These are phyloP conservation scores for Oscheius onirici DNA, from an alignment of 2,888 invertebrate genomes.

Conservation along the genomic window DNA sequence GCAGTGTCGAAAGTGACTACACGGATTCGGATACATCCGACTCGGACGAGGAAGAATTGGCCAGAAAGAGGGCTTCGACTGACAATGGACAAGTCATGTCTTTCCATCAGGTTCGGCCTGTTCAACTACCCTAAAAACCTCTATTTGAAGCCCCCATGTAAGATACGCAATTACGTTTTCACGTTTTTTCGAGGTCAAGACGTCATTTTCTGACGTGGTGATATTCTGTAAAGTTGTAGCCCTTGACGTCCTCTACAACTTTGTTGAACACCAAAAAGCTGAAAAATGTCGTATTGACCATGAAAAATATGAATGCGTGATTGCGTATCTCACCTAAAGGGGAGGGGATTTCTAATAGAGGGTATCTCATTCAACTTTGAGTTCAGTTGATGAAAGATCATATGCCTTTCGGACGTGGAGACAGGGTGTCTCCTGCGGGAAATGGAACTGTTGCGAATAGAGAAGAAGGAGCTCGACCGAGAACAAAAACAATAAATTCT, in stretches of 20 bases:
- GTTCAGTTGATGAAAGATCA: conserved; percentile 25
- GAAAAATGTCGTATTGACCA: too few species aligned
- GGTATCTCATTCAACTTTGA: neutral
- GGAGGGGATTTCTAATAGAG: too few species aligned
- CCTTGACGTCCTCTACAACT: too few species aligned
- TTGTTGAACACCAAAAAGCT: too few species aligned
- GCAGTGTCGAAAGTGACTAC: conserved; percentile 3
- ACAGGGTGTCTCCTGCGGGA: conserved; percentile 1
- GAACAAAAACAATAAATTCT: conserved; percentile 3
- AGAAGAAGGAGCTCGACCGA: conserved; percentile 7
- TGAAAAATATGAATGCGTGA: too few species aligned
- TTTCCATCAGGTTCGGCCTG: conserved; percentile 26
- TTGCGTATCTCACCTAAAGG: too few species aligned
- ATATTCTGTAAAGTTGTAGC: too few species aligned
- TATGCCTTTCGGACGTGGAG: conserved; percentile 12
- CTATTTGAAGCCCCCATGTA: too few species aligned
- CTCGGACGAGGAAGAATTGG: conserved; percentile 25
- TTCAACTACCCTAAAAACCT: too few species aligned
- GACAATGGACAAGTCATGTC: conserved; percentile 11
- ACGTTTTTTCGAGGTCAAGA: too few species aligned
- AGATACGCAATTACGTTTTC: too few species aligned
- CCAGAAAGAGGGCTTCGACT: conserved; percentile 18
- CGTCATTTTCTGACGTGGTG: too few species aligned
- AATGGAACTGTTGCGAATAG: conserved; percentile 8
- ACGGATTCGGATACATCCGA: conserved; percentile 14